Percentiles rank a stretch among this genome's conserved stretches.
Evolutionary conservation across 2,113 vertebrate genomes (phyloP).

Genomic region (Anser brachyrhynchus): DNA sequence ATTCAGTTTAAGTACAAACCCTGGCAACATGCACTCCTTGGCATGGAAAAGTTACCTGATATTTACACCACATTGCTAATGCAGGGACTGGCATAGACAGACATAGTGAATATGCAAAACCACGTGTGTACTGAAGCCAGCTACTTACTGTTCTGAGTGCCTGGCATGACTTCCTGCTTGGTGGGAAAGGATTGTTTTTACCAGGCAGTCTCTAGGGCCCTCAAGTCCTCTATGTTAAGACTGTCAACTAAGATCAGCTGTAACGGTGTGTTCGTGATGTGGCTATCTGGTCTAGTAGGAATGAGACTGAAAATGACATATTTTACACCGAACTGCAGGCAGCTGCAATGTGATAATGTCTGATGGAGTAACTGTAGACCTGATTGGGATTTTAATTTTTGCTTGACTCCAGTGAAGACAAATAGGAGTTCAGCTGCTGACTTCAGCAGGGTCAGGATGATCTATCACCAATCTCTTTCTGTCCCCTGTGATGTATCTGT

Average conservation of each 20-base stretch:
- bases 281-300: background rate
- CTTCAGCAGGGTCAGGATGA: slow-evolving; percentile 43
- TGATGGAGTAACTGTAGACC: background rate
- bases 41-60: background rate
- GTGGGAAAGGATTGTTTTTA: background rate
- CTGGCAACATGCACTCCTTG: background rate
- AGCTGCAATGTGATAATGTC: background rate
- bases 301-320: background rate
- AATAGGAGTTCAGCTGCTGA: slow-evolving; percentile 37
- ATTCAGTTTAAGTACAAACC: background rate
- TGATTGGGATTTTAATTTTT: slow-evolving; percentile 55
- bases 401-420: slow-evolving; percentile 14
- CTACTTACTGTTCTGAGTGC: background rate
- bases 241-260: background rate
- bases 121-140: background rate
- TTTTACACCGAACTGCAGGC: slow-evolving; percentile 3
- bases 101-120: background rate
- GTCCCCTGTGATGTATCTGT: slow-evolving; percentile 22
- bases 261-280: background rate
- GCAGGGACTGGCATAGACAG: background rate
- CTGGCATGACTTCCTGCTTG: background rate
- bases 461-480: slow-evolving; percentile 15
- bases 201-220: background rate
- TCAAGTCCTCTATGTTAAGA: background rate
- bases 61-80: background rate